A percentile compares a stretch with the other conserved stretches of the same genome.
Evolutionary conservation across 1,140 invertebrate genomes (phyloP).

Genomic region (Pantala flavescens): DNA sequence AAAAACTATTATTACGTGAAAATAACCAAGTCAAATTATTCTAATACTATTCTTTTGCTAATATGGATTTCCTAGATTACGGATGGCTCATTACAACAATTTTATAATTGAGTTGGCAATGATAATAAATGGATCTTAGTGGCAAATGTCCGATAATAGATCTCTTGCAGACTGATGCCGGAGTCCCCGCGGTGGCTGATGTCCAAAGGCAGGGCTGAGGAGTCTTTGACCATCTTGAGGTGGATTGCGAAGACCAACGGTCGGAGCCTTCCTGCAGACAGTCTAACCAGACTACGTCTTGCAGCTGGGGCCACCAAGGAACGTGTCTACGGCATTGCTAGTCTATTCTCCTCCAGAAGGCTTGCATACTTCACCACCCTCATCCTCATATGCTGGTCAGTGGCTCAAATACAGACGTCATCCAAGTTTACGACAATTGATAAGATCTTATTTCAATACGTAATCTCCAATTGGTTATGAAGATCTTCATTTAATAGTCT

Average conservation of each 20-base stretch:
- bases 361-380: conserved; percentile 45
- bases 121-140: neutral
- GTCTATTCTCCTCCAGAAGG: conserved; percentile 43
- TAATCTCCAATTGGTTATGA: too few species aligned
- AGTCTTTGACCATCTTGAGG: conserved; percentile 17
- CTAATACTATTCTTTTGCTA: too few species aligned
- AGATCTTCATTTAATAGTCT: too few species aligned
- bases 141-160: neutral
- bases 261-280: conserved; percentile 14
- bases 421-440: too few species aligned
- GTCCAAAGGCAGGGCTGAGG: conserved; percentile 18
- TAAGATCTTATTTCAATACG: too few species aligned
- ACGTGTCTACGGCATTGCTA: conserved; percentile 39
- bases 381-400: conserved; percentile 39
- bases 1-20: too few species aligned
- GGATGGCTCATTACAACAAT: too few species aligned
- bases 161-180: conserved; percentile 18
- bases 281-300: conserved; percentile 12
- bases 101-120: too few species aligned
- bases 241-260: conserved; percentile 21
- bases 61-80: too few species aligned
- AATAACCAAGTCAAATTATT: too few species aligned
- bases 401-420: too few species aligned
- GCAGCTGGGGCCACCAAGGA: conserved; percentile 26
- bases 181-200: conserved; percentile 26